Evolutionary conservation across 2,797 vertebrate species (phyloP).

Genomic region (Pseudomugil gertrudae): DNA sequence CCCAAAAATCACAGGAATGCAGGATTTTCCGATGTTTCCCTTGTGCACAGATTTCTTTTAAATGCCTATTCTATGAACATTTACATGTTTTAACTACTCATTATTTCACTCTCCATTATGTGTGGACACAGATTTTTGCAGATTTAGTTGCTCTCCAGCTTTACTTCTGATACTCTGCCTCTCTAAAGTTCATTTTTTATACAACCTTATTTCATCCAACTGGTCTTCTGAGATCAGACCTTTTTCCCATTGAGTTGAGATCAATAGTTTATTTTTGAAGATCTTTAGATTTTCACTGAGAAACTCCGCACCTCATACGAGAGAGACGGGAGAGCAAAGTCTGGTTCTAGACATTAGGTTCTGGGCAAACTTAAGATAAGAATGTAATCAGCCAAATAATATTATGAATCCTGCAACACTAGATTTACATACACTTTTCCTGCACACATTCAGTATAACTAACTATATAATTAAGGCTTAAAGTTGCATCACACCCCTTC

Average conservation of each 20-base stretch:
- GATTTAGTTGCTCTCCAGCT: neutral
- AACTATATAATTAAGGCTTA: neutral
- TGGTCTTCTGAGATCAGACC: neutral
- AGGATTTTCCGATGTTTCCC: too few relatives aligned
- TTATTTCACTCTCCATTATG: neutral
- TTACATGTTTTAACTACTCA: neutral
- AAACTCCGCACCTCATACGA: neutral
- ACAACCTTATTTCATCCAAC: neutral
- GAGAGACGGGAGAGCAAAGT: neutral
- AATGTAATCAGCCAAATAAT: neutral
- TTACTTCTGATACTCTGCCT: neutral
- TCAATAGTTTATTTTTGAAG: neutral
- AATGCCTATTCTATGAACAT: neutral
- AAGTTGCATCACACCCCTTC: neutral
- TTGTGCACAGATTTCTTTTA: neutral
- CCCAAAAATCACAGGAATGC: too few relatives aligned
- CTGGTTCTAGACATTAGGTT: neutral
- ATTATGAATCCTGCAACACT: neutral
- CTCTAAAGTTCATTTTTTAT: neutral
- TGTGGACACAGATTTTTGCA: neutral
- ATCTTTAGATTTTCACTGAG: neutral
- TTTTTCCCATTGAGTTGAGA: neutral
- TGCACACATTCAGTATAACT: neutral
- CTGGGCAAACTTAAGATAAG: neutral
- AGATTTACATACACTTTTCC: neutral